Percentiles rank a stretch among this genome's conserved stretches.
Evolutionary conservation across 2,888 invertebrate species (phyloP).

Genomic region (Julus scanicus): DNA sequence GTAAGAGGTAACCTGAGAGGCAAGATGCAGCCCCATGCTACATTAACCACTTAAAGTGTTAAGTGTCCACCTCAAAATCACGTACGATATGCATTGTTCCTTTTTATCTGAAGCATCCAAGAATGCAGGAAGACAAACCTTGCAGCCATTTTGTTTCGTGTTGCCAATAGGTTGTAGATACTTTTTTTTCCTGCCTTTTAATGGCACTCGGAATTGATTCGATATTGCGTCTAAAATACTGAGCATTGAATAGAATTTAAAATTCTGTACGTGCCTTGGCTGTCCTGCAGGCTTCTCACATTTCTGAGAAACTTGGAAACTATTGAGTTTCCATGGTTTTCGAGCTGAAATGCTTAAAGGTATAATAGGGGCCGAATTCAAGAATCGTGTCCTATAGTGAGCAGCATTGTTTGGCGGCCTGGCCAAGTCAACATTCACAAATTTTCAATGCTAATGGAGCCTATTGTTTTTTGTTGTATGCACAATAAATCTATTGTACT

Average conservation of each 20-base stretch:
- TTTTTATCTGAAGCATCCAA: neutral
- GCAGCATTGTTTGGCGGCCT: no score
- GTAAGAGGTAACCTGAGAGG: constrained; percentile 15
- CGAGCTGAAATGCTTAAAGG: neutral
- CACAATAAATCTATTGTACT: no score
- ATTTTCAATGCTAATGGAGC: no score
- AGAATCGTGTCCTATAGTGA: no score
- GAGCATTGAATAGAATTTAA: neutral
- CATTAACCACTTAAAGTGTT: constrained; percentile 42
- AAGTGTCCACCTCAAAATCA: constrained; percentile 42
- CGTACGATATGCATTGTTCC: constrained; percentile 28
- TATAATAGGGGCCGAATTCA: no score
- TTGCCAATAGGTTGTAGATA: neutral
- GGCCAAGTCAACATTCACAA: no score
- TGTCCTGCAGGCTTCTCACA: neutral
- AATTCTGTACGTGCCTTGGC: neutral
- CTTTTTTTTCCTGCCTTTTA: neutral
- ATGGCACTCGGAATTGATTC: constrained; percentile 7
- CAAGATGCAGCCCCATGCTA: constrained; percentile 21
- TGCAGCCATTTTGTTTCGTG: neutral
- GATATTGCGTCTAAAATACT: neutral
- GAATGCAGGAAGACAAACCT: constrained; percentile 8
- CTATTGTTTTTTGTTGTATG: no score
- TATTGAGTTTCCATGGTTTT: neutral
- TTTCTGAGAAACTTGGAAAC: neutral